Evolutionary conservation across 1,140 invertebrate species (phyloP), one percentile per base, ranked within the genome.

Genomic region (Drosophila pseudoananassae): DNA sequence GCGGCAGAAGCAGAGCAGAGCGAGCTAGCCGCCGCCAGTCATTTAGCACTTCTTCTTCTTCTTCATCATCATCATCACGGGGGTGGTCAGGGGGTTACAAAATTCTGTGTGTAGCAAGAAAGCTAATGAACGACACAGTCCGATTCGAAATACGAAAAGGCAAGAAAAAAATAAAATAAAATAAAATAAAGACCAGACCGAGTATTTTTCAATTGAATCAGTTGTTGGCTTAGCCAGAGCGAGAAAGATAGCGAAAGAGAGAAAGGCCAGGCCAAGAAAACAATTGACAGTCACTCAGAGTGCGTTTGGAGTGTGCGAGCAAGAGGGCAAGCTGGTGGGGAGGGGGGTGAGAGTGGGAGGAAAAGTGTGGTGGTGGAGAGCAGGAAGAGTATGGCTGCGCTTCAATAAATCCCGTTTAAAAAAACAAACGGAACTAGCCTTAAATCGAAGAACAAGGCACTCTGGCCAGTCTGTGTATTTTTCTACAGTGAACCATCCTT

Each of bases 121-220:
- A 76, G 71, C 72, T 76, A 75, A 76, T 76, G 63, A 76, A 76
- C 72, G 59, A 50, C 50, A 36, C 40, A 20, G 43, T 46, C 43
- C 43, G 47, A 58, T 20, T 50, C 51, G 46, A 55, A 58, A 50
- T 33, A 50, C 31, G 29, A 29, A 59, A 58, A 52, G 46, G 43
- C 50, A 43, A 45, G 51, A 51, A 40, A 38, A 20, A 51, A 45
- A 60, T 36, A 71, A 52, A 65, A 65, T 60, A 20, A 51, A 45
- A 60, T 36, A 71, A 52, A 65, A 65, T 60, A 27, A 27, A 6
- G 25, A 27, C 25, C 25, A 60, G 64, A 76, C 45, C 38, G 46
- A 52, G 43, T 52, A 77, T 69, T 61, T 76, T 78, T 70, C 74
- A 76, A 76, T 76, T 76, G 74, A 76, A 77, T 75, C 54, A 54